Conservation (phyloP, 2,797 vertebrate species). For the Melanotaenia pygmaea region DNA sequence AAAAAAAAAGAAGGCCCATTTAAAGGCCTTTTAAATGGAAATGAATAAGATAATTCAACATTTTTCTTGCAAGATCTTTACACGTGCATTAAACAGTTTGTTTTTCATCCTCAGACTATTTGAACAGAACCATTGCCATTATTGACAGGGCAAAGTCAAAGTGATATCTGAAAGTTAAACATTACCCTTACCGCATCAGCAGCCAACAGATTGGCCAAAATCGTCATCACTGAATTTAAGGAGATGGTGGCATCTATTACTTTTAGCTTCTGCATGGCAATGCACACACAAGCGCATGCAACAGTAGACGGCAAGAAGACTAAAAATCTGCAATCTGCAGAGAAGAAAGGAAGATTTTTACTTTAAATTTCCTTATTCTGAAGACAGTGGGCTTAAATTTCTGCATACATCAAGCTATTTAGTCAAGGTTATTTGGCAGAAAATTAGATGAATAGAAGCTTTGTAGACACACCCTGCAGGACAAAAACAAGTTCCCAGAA, state of each 20-base stretch:
- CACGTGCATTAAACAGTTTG: neutral
- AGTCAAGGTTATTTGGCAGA: conserved; percentile 13
- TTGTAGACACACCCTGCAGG: conserved; percentile 58
- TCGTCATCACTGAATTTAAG: conserved; percentile 40
- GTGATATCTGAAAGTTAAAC: conserved; percentile 48
- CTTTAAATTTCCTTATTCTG: neutral
- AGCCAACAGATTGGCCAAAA: conserved; percentile 60
- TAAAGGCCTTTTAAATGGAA: neutral
- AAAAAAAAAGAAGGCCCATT: conserved; percentile 9
- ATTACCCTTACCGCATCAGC: conserved; percentile 68
- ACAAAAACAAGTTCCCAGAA: conserved; percentile 55
- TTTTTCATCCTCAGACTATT: conserved; percentile 9
- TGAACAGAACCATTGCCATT: conserved; percentile 1
- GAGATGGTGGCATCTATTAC: conserved; percentile 27
- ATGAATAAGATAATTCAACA: neutral
- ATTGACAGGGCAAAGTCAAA: conserved; percentile 58
- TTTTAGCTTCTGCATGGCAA: conserved; percentile 49
- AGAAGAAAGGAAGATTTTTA: conserved; percentile 12
- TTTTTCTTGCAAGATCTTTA: neutral
- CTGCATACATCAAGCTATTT: conserved; percentile 16
- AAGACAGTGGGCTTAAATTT: neutral
- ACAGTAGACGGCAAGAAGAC: conserved; percentile 68
- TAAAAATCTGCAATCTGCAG: conserved; percentile 66
- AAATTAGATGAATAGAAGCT: conserved; percentile 19
- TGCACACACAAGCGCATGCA: conserved; percentile 67